phyloP scores from a whole-genome alignment of 2,888 invertebrate species.

The Pteria penguin region DNA sequence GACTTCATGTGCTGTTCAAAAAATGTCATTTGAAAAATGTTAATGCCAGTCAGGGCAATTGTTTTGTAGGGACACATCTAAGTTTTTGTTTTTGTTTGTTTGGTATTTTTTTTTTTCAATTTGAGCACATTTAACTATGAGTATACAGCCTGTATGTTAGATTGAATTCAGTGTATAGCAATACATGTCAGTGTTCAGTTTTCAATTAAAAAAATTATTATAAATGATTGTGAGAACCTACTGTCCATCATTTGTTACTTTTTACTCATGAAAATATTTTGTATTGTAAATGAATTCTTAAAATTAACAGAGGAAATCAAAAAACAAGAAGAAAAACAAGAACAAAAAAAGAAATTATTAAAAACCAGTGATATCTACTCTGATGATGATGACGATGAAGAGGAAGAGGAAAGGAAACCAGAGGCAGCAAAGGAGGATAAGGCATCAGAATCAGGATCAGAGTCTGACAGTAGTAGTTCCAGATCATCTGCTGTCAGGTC shows the following conservation, averaged over 20 bases:
- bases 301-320: slow-evolving; percentile 31
- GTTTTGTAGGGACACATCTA: too few species aligned
- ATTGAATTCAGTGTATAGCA: too few species aligned
- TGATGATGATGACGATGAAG: slow-evolving; percentile 79
- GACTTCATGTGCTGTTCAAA: too few species aligned
- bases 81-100: too few species aligned
- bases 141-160: too few species aligned
- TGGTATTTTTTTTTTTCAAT: too few species aligned
- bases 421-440: slow-evolving; percentile 53
- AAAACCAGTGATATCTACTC: slow-evolving; percentile 98
- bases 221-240: too few species aligned
- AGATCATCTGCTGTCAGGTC: slow-evolving; percentile 44
- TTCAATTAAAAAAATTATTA: too few species aligned
- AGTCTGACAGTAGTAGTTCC: slow-evolving; percentile 65
- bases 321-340: slow-evolving; percentile 61
- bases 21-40: too few species aligned
- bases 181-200: too few species aligned
- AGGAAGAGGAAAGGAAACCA: slow-evolving; percentile 67
- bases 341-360: slow-evolving; percentile 86
- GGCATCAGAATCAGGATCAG: slow-evolving; percentile 67
- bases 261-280: background rate
- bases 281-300: background rate
- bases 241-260: background rate
- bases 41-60: too few species aligned
- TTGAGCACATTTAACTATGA: too few species aligned